Base-by-base conservation (phyloP, 2,113 vertebrate species). In the Lepisosteus oculatus region DNA sequence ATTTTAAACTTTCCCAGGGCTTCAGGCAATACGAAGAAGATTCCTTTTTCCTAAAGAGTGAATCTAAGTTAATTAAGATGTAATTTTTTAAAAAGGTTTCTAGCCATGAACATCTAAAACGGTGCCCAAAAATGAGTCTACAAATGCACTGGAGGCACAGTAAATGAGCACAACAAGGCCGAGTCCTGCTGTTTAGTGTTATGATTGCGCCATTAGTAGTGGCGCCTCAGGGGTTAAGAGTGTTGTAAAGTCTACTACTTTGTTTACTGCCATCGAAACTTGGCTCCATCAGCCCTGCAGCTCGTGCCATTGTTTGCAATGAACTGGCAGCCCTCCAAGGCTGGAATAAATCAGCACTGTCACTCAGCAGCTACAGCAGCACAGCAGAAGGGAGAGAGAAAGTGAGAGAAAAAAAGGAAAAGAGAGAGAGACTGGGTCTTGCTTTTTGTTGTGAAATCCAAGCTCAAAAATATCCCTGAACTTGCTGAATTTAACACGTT, bases 261-360 rank as follows among this genome's bases (percentile, higher is more conserved):
- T 89, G 88, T 88, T 92, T 90, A 88, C 85, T 87, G 83, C 85
- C 84, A 81, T 85, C 84, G 79, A 86, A 86, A 88, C 83, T 89
- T 85, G 83, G 86, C 87, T 86, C 78, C 73, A 78, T 61, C 66
- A 41, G 76, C 80, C 77, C 82, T 79, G 80, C 65, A 81, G 79
- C 86, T 86, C 84, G 63, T 78, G 81, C 81, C 80, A 87, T 89
- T 91, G 88, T 89, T 88, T 88, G 79, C 87, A 84, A 83, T 78
- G 81, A 86, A 77, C 72, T 91, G 91, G 90, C 86, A 56, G 75
- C 14, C 43, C 3, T 81, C 89, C 89, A 88, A 70, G 80, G 76
- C 83, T 85, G 83, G 79, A 86, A 83, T 90, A 90, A 87, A 92
- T 90, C 88, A 90, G 80, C 78, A 84, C 79, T 80, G 88, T 90